Conservation (phyloP, 1,140 invertebrate genomes). For the Sinella curviseta region DNA sequence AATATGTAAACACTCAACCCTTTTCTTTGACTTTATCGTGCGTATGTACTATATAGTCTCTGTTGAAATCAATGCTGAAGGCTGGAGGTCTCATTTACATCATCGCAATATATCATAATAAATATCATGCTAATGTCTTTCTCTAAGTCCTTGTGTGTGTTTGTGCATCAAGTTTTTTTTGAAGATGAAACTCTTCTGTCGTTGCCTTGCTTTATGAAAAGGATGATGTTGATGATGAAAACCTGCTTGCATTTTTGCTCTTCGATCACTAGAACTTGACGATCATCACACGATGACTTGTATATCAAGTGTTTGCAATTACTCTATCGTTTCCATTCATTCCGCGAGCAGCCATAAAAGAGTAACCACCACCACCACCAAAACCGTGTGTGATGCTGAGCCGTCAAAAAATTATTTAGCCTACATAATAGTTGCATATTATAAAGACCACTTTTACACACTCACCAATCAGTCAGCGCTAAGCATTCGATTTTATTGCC, state of each 20-base stretch:
- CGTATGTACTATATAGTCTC: too few species aligned
- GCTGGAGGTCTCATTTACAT: constrained; percentile 16
- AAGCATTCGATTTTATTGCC: too few species aligned
- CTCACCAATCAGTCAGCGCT: neutral
- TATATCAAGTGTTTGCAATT: neutral
- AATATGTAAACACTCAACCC: neutral
- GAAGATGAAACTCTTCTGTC: neutral
- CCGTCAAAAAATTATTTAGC: neutral
- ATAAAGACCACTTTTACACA: neutral
- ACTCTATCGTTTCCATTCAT: constrained; percentile 1
- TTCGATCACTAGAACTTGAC: too few species aligned
- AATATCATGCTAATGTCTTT: constrained; percentile 15
- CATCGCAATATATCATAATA: constrained; percentile 12
- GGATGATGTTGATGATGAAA: neutral
- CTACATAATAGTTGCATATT: neutral
- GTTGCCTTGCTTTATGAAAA: neutral
- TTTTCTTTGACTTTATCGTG: too few species aligned
- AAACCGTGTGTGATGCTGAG: too few species aligned
- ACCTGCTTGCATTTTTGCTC: neutral
- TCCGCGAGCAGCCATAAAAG: neutral
- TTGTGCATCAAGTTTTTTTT: neutral
- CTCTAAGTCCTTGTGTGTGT: neutral
- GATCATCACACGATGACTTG: neutral
- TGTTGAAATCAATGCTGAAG: constrained; percentile 18
- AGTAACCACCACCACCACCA: neutral